These are phyloP conservation scores for Smutsia temminckii DNA, from an alignment of 2,797 vertebrate species.

Conservation along the genomic window DNA sequence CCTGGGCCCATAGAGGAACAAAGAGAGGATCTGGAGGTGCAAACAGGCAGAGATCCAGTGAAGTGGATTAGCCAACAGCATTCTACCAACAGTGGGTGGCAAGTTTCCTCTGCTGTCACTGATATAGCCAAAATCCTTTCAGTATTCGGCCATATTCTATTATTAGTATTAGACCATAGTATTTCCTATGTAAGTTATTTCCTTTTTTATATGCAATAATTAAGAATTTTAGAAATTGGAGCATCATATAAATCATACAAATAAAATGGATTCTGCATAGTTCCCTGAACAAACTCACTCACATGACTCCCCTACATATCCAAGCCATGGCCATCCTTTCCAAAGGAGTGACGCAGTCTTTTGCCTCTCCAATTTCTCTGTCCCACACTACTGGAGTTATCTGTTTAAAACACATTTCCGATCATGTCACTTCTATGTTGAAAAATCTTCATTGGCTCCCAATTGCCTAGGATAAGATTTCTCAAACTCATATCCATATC, in stretches of 20 bases:
- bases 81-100: background rate
- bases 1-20: background rate
- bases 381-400: background rate
- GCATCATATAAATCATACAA: background rate
- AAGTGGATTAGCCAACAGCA: background rate
- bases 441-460: constrained; percentile 3
- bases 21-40: background rate
- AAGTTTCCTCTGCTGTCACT: background rate
- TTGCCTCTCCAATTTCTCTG: background rate
- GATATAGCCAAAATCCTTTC: background rate
- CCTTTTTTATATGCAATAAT: background rate
- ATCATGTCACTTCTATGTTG: background rate
- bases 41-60: background rate
- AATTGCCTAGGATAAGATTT: background rate
- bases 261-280: background rate
- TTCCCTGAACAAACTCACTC: background rate
- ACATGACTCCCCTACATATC: background rate
- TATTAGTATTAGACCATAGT: background rate
- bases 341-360: background rate
- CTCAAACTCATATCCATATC: background rate
- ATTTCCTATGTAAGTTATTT: background rate
- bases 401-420: background rate
- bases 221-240: background rate
- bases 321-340: background rate
- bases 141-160: background rate